A percentile compares a stretch with the other conserved stretches of the same genome.
Evolutionary conservation across 2,888 invertebrate species (phyloP).

Genomic region (Homarus gammarus): DNA sequence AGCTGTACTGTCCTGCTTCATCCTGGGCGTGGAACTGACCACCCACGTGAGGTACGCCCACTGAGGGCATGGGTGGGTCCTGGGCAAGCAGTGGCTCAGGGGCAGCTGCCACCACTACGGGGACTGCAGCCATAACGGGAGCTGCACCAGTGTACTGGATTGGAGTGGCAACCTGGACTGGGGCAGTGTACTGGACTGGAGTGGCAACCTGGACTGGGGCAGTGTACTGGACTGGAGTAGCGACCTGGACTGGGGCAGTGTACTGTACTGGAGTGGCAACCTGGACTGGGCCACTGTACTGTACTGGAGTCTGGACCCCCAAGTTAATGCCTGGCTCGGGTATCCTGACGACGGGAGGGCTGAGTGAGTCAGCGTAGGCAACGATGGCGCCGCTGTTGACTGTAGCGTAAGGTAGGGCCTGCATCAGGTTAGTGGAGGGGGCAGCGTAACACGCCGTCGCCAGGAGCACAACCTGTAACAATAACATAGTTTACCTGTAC

Average conservation of each 20-base stretch:
- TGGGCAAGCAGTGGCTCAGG: slow-evolving; percentile 26
- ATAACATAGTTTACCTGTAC: background rate
- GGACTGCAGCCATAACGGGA: background rate
- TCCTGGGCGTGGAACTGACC: slow-evolving; percentile 51
- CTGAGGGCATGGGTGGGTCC: slow-evolving; percentile 33
- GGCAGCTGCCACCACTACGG: background rate
- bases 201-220: background rate
- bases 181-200: background rate
- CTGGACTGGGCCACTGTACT: background rate
- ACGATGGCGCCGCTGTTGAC: background rate
- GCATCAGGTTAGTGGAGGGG: background rate
- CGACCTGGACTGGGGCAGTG: background rate
- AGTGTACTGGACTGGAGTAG: background rate
- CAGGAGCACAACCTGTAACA: background rate
- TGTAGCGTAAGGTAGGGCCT: background rate
- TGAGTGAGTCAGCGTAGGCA: background rate
- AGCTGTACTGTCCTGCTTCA: slow-evolving; percentile 43
- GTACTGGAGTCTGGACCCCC: background rate
- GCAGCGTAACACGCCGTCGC: slow-evolving; percentile 12
- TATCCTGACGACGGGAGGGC: background rate
- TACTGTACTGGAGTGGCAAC: background rate
- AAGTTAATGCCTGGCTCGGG: slow-evolving; percentile 1
- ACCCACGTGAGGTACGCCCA: slow-evolving; percentile 1
- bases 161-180: background rate
- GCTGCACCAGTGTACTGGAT: background rate